These are phyloP conservation scores for Orestias chungarensis DNA, from an alignment of 2,797 vertebrate genomes.

Conservation along the genomic window DNA sequence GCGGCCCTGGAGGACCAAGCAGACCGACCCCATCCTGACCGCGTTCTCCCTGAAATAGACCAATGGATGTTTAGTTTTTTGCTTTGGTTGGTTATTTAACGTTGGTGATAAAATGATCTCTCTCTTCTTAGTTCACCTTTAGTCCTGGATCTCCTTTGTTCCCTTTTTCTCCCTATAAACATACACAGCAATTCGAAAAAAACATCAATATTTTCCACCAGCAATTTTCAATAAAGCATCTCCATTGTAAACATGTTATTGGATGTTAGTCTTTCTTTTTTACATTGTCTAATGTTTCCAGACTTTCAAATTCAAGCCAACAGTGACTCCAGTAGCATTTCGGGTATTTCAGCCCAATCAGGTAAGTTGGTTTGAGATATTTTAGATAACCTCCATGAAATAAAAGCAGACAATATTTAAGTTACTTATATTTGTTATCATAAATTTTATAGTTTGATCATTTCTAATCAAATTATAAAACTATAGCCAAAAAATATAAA, in stretches of 20 bases:
- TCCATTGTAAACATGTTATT: background rate
- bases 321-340: no score
- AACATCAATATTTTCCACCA: background rate
- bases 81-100: background rate
- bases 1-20: conserved; percentile 86
- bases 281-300: no score
- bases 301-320: no score
- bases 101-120: background rate
- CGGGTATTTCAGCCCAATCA: no score
- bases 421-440: no score
- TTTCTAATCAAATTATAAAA: background rate
- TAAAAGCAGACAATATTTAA: no score
- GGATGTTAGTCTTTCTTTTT: background rate
- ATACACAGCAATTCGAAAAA: background rate
- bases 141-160: conserved; percentile 85
- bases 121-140: conserved; percentile 78
- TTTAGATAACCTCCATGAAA: no score
- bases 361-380: no score
- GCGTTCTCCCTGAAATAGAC: conserved; percentile 82
- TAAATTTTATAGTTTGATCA: no score
- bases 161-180: conserved; percentile 85
- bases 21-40: conserved; percentile 82
- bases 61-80: background rate
- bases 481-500: background rate
- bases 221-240: no score